Evolutionary conservation across 2,888 invertebrate species (phyloP), one percentile per base, ranked within the genome.

Genomic region (Clivina fossor): DNA sequence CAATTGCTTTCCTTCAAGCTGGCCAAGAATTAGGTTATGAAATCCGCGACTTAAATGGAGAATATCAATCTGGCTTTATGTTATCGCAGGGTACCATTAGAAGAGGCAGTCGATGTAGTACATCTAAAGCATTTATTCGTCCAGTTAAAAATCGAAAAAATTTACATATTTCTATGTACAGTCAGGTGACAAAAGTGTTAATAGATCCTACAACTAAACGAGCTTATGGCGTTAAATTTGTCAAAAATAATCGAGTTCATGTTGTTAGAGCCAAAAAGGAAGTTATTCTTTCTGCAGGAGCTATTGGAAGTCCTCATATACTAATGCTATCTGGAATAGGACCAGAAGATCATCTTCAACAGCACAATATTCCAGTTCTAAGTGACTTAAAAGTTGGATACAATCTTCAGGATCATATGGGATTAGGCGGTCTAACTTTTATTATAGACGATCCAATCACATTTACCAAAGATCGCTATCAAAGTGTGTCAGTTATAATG

Each of bases 251-350:
- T 0, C 77, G 78, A 49, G 80, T 78, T 49, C 80, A 84, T 47
- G 76, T 80, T 38, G 86, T 88, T 0, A 77, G 83, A 58, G 91
- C 90, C 0, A 82, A 85, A 57, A 80, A 87, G 48, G 93, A 93
- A 71, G 83, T 96, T 0, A 82, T 96, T 4, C 76, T 93, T 64
- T 88, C 91, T 2, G 90, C 93, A 0, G 96, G 96, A 0, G 84
- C 95, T 1, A 82, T 97, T 28, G 88, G 90, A 48, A 85, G 90
- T 2, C 94, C 96, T 0, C 93, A 96, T 65, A 68, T 97, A 15
- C 78, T 97, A 61, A 92, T 95, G 93, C 70, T 96, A 5, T 93
- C 92, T 49, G 96, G 96, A 0, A 81, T 94, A 16, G 92, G 92
- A 0, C 91, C 90, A 0, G 80, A 80, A 2, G 86, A 88, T 9